Conservation (phyloP, 2,888 invertebrate genomes). For the Adelognathus sp. region DNA sequence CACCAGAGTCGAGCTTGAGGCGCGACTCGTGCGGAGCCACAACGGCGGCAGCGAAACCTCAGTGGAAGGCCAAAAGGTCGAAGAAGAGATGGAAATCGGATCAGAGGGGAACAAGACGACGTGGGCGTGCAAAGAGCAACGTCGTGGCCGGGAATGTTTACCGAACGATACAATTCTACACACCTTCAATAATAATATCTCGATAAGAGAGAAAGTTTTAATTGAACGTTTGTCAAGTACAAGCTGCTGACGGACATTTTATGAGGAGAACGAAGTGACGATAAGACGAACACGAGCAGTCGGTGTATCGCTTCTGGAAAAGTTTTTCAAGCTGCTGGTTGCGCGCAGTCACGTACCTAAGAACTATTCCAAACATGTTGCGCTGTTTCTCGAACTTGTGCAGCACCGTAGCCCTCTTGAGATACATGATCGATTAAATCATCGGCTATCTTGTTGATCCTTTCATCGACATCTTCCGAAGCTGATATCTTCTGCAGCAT, state of each 20-base stretch:
- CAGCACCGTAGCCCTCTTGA: not conserved
- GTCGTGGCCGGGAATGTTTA: constrained; percentile 44
- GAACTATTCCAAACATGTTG: not conserved
- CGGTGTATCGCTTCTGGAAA: not conserved
- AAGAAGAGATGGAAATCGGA: not conserved
- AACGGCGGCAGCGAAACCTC: too few relatives aligned
- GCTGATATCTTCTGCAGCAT: not conserved
- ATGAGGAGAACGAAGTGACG: constrained; percentile 48
- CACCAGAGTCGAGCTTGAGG: not conserved
- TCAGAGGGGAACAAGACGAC: not conserved
- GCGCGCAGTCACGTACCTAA: not conserved
- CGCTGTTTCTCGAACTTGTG: not conserved
- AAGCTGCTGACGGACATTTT: constrained; percentile 62
- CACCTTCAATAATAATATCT: constrained; percentile 60
- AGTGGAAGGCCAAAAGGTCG: not conserved
- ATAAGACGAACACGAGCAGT: constrained; percentile 39
- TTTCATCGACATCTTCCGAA: not conserved
- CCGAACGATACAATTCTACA: constrained; percentile 53
- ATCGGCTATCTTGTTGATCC: not conserved
- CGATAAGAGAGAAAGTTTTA: constrained; percentile 66
- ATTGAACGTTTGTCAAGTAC: constrained; percentile 64
- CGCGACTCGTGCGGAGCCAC: not conserved
- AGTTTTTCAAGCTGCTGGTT: not conserved
- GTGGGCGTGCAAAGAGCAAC: not conserved
- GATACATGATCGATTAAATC: not conserved